Base-by-base conservation (phyloP, 2,113 vertebrate genomes). In the Eira barbara region DNA sequence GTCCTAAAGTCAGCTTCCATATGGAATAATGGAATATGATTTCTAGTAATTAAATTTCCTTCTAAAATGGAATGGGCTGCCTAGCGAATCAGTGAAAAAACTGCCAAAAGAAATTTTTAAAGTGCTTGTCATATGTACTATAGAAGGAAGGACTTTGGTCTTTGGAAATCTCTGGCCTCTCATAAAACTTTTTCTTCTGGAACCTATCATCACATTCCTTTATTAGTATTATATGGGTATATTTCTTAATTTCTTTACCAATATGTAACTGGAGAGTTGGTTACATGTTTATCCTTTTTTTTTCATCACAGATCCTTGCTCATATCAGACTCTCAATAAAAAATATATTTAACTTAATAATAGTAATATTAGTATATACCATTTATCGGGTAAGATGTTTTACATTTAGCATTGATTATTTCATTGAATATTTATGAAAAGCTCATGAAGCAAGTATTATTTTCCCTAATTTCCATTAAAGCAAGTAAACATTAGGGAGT, bases 391-490 rank as follows among this genome's bases (percentile, higher is more conserved):
- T 25, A 94, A 27, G 85, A 47, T 45, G 10, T 34, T 81, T 14
- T 4, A 89, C 0, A 69, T 6, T 93, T 69, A 57, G 5, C 9
- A 80, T n/a, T 96, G 63, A 61, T 97, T 95, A 65, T 89, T 34
- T 74, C 39, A 83, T 92, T 80, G 21, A 89, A 61, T 93, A 89
- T 86, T 89, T 83, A 29, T n/a, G 49, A 76, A 79, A 95, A 65
- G 20, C 13, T 1, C 45, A 34, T 83, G 47, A 91, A 17, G 6
- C 1, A 95, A 85, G 52, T 94, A n/a, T 6, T 47, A 36, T 47
- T 94, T 80, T 90, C 59, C 36, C 12, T 7, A 83, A 36, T 55
- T 78, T 92, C 95, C 5, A 91, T 82, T 34, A 67, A 93, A 76
- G 42, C 92, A 91, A 83, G 65, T 90, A 69, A 84, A 1, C 20